Conservation (phyloP, 2,113 vertebrate genomes). For the Triplophysa rosa region DNA sequence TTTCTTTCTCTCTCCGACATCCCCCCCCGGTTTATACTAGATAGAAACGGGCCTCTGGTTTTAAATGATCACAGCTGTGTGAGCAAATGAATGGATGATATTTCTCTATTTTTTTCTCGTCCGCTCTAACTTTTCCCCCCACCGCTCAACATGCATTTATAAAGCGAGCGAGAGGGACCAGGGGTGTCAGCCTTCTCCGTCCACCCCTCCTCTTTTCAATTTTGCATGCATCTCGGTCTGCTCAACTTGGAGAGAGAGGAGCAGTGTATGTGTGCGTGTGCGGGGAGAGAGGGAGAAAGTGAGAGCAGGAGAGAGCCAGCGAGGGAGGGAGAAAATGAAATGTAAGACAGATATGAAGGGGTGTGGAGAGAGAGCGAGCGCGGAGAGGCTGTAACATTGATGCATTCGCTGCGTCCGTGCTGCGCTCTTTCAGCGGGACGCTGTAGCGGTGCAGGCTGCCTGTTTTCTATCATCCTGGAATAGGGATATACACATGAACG, state of each 20-base stretch:
- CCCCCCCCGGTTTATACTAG: constrained; percentile 61
- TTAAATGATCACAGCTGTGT: constrained; percentile 78
- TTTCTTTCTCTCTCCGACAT: constrained; percentile 29
- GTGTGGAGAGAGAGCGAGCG: constrained; percentile 51
- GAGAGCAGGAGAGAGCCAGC: constrained; percentile 42
- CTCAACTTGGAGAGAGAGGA: constrained; percentile 35
- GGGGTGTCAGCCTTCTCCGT: constrained; percentile 51
- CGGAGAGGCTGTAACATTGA: constrained; percentile 43
- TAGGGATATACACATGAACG: constrained; percentile 52
- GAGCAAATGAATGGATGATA: constrained; percentile 78
- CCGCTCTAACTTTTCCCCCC: constrained; percentile 49
- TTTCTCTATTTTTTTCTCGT: constrained; percentile 56
- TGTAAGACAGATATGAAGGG: constrained; percentile 57
- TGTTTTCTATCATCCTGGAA: constrained; percentile 44
- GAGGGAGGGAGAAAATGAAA: constrained; percentile 53
- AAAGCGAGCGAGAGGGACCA: constrained; percentile 59
- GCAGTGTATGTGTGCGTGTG: constrained; percentile 54
- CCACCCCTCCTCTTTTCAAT: constrained; percentile 56
- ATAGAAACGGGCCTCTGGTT: constrained; percentile 71
- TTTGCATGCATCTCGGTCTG: constrained; percentile 58
- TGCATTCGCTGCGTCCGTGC: constrained; percentile 43
- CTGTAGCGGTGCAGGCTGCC: constrained; percentile 1
- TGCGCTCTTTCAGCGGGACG: constrained; percentile 12
- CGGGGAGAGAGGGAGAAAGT: constrained; percentile 52
- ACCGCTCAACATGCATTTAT: constrained; percentile 58